Evolutionary conservation across 92 coral and sea anemone genomes (phyloP), one percentile per base, ranked within the genome.

Genomic region (Chrysogorgia sp.): DNA sequence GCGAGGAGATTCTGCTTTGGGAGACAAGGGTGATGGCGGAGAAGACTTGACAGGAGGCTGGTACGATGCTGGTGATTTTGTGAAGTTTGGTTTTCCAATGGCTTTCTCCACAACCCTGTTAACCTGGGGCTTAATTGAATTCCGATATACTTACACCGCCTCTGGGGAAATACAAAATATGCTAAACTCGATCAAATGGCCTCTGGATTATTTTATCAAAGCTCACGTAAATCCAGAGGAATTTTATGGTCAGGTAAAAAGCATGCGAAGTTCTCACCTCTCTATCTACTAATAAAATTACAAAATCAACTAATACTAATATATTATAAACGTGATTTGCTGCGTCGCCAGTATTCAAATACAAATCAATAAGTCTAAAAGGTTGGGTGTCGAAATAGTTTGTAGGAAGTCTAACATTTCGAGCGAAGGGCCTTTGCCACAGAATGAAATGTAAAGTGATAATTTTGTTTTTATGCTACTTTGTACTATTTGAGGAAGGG

Each of bases 61-160:
- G 97, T 92, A 92, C 41, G 97, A 92, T 76, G 97, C 94, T 41
- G 97, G 97, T 23, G 97, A 92, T 83, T 90, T 71, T 67, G 97
- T 92, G 55, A 92, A 92, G 88, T 92, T 92, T 84, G 92, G 92
- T 22, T 92, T 92, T 61, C 97, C 97, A 26, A 92, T 92, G 97
- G 97, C 97, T n/a, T 86, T 85, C 28, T 77, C 82, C 22, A 90
- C 84, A 14, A 92, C 97, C 31, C 81, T 92, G 65, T 49, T 90
- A 74, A 92, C 92, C 64, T 90, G 96, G 97, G 96, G 97, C 24
- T 77, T 92, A 37, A 77, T 92, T 32, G 87, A 92, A 77, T 92
- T 86, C 82, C 70, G 83, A 58, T 40, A 75, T 26, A 96, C 91
- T 9, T 92, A 92, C 79, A 10, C 52, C 28, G 84, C 88, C 22